These are phyloP conservation scores for Python bivittatus DNA, from an alignment of 2,113 vertebrate species.

Conservation along the genomic window DNA sequence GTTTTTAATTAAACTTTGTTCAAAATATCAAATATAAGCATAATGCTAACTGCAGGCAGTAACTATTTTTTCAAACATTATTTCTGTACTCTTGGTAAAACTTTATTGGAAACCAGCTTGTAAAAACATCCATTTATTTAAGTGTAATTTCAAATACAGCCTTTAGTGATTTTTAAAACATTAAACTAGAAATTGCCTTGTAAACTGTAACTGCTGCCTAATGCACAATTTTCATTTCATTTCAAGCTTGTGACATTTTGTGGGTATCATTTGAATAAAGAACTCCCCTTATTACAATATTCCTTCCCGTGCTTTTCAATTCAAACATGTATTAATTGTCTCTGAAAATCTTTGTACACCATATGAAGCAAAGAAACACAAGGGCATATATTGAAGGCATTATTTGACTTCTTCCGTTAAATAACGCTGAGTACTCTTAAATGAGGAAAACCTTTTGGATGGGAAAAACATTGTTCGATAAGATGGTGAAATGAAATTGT, in stretches of 20 bases:
- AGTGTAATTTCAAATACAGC: slow-evolving; percentile 54
- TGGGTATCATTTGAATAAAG: slow-evolving; percentile 49
- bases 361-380: not conserved
- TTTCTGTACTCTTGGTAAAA: slow-evolving; percentile 45
- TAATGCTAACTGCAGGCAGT: not conserved
- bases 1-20: slow-evolving; percentile 27
- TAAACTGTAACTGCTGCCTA: slow-evolving; percentile 58
- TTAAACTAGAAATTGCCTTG: slow-evolving; percentile 51
- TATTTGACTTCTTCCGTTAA: not conserved
- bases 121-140: slow-evolving; percentile 51
- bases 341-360: slow-evolving; percentile 15
- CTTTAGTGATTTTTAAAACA: slow-evolving; percentile 42
- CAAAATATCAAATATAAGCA: slow-evolving; percentile 28
- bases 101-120: slow-evolving; percentile 53
- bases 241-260: slow-evolving; percentile 44
- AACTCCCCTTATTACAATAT: slow-evolving; percentile 39
- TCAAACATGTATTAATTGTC: slow-evolving; percentile 31
- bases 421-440: not conserved
- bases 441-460: not conserved
- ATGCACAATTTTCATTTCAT: slow-evolving; percentile 51
- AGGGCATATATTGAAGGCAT: not conserved
- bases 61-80: slow-evolving; percentile 47
- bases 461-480: not conserved
- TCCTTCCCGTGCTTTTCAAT: not conserved
- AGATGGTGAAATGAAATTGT: not conserved